Conservation (phyloP, 92 coral and sea anemone species). For the Porites evermanni region DNA sequence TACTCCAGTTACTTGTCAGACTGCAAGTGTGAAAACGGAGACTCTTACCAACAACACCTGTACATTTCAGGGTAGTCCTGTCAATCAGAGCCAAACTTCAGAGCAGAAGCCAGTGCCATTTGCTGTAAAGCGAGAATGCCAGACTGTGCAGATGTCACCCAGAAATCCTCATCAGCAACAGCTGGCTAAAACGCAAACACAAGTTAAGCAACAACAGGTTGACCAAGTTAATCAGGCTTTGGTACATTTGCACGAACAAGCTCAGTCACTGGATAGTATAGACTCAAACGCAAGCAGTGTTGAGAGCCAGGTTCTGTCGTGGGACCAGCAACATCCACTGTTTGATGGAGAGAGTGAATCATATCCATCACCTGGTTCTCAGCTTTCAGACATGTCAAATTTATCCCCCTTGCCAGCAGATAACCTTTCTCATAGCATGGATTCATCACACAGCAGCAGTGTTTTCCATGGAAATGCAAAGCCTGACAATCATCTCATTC, state of each 20-base stretch:
- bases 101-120: constrained; percentile 24
- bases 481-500: constrained; percentile 54
- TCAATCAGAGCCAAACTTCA: constrained; percentile 12
- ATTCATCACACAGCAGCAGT: constrained; percentile 16
- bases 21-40: constrained; percentile 42
- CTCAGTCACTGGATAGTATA: constrained; percentile 25
- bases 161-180: constrained; percentile 18
- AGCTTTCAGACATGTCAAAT: constrained; percentile 35
- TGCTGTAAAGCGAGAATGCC: neutral
- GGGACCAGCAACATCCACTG: constrained; percentile 69
- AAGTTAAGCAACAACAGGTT: constrained; percentile 15
- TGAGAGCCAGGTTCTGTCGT: constrained; percentile 52
- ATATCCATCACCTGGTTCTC: constrained; percentile 45
- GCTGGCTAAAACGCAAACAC: constrained; percentile 48
- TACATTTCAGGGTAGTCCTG: constrained; percentile 17
- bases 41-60: constrained; percentile 11
- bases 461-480: constrained; percentile 26
- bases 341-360: constrained; percentile 70
- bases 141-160: constrained; percentile 22
- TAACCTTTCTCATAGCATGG: constrained; percentile 38
- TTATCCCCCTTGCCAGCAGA: constrained; percentile 64
- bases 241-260: constrained; percentile 60
- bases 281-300: constrained; percentile 56
- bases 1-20: constrained; percentile 10
- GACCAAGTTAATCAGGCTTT: constrained; percentile 22